Evolutionary conservation across 1,140 invertebrate species (phyloP).

Genomic region (Dreissena polymorpha): DNA sequence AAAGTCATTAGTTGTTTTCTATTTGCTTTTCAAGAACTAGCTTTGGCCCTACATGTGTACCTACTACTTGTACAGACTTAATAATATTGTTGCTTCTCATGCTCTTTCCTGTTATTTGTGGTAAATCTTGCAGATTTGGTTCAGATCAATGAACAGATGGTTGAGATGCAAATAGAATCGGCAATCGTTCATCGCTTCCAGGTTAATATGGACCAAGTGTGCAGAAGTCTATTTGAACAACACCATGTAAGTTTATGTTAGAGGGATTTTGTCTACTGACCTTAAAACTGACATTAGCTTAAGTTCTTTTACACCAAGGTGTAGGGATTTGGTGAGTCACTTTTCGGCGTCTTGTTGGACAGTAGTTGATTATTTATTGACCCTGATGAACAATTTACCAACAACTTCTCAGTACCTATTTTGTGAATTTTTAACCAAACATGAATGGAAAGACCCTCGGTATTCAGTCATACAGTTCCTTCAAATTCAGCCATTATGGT

Average conservation of each 20-base stretch:
- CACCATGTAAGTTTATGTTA: slow-evolving; percentile 18
- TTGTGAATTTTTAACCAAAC: neutral
- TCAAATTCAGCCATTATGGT: too few relatives aligned
- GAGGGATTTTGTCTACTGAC: neutral
- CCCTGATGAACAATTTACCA: slow-evolving; percentile 46
- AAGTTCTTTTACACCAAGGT: slow-evolving; percentile 19
- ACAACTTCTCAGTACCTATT: slow-evolving; percentile 46
- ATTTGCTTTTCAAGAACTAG: neutral
- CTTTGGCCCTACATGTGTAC: slow-evolving; percentile 5
- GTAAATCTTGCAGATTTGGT: slow-evolving; percentile 55
- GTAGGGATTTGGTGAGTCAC: slow-evolving; percentile 9
- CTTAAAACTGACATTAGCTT: neutral
- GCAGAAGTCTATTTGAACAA: slow-evolving; percentile 39
- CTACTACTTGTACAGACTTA: slow-evolving; percentile 45
- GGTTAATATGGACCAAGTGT: slow-evolving; percentile 16
- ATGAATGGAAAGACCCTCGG: too few relatives aligned
- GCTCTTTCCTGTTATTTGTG: slow-evolving; percentile 52
- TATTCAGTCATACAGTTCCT: too few relatives aligned
- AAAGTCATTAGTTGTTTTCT: slow-evolving; percentile 6
- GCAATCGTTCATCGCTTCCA: slow-evolving; percentile 18
- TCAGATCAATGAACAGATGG: slow-evolving; percentile 48
- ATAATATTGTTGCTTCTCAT: slow-evolving; percentile 49
- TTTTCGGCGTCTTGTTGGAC: slow-evolving; percentile 12
- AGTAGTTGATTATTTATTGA: slow-evolving; percentile 22
- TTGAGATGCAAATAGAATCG: neutral